phyloP scores from a whole-genome alignment of 2,113 vertebrate genomes.

The Esox niger region DNA sequence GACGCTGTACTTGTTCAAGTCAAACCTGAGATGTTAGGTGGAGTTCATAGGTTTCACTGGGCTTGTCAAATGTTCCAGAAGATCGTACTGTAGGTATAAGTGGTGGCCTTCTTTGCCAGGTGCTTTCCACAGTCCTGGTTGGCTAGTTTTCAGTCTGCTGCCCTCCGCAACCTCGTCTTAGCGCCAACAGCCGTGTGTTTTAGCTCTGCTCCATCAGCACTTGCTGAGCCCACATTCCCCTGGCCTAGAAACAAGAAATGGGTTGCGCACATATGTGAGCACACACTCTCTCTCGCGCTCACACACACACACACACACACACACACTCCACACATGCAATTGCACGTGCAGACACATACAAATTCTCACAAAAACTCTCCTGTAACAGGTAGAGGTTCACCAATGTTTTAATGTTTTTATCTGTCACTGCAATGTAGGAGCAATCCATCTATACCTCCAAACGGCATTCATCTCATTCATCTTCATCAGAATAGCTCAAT shows the following conservation, averaged over 20 bases:
- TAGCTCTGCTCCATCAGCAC: slow-evolving; percentile 55
- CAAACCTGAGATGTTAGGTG: too few species aligned
- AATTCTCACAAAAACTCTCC: background rate
- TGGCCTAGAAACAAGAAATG: slow-evolving; percentile 62
- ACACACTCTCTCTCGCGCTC: too few species aligned
- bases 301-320: too few species aligned
- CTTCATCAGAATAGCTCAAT: slow-evolving; percentile 20
- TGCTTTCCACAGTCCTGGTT: slow-evolving; percentile 48
- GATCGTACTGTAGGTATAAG: background rate
- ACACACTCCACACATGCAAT: too few species aligned
- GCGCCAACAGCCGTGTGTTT: slow-evolving; percentile 51
- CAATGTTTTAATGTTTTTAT: slow-evolving; percentile 39
- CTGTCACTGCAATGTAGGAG: slow-evolving; percentile 21
- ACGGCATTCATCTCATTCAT: slow-evolving; percentile 25
- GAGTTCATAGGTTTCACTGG: too few species aligned
- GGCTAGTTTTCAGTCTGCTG: slow-evolving; percentile 23
- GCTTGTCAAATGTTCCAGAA: too few species aligned
- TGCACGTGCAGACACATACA: too few species aligned
- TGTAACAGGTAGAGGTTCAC: slow-evolving; percentile 50
- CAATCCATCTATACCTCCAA: slow-evolving; percentile 3
- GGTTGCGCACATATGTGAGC: slow-evolving; percentile 11
- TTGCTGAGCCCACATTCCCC: slow-evolving; percentile 70
- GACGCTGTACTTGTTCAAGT: too few species aligned
- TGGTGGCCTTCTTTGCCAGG: slow-evolving; percentile 38
- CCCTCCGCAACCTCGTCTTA: slow-evolving; percentile 34